Evolutionary conservation across 2,888 invertebrate species (phyloP), one percentile per base, ranked within the genome.

Genomic region (Ischnus inquisitorius): DNA sequence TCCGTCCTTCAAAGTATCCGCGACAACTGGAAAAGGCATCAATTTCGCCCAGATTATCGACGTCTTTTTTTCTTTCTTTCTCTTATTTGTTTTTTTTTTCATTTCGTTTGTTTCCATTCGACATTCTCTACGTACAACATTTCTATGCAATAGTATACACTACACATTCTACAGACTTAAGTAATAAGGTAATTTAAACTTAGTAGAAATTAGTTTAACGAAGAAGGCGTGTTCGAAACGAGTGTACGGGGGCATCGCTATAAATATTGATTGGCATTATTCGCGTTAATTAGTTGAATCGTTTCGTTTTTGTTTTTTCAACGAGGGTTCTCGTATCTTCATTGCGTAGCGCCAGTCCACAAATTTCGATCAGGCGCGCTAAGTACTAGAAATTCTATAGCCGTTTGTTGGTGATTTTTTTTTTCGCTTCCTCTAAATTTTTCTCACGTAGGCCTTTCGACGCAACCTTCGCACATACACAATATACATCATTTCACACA

Each of bases 301-400:
- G 51, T 41, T 62, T 28, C n/a, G n/a, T n/a, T 39, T 77, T 67
- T 51, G 25, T 62, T 74, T 60, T 80, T 80, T 22, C 51, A 78
- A 86, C 34, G 69, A 85, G 76, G n/a, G 51, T 67, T 79, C 25
- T 60, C 14, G 57, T 43, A 48, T 75, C 83, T 72, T 34, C 54
- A 71, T 48, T 54, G 68, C 67, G 69, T 74, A 65, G 62, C 76
- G 82, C 74, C 79, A 22, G 76, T 84, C 80, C 83, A 64, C 72
- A 43, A 79, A 82, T 82, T 76, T 83, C 57, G 82, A 77, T 83
- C 62, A 79, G 79, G 79, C 82, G 65, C 78, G 75, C 83, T 85
- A 85, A 85, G 82, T 82, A 83, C 80, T 86, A 81, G 54, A 80
- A 87, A 83, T 79, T 85, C 86, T 86, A 87, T 79, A 84, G 84